Evolutionary conservation across 35 echinoderm and acorn worm species (phyloP).

Genomic region (Apostichopus parvimensis): DNA sequence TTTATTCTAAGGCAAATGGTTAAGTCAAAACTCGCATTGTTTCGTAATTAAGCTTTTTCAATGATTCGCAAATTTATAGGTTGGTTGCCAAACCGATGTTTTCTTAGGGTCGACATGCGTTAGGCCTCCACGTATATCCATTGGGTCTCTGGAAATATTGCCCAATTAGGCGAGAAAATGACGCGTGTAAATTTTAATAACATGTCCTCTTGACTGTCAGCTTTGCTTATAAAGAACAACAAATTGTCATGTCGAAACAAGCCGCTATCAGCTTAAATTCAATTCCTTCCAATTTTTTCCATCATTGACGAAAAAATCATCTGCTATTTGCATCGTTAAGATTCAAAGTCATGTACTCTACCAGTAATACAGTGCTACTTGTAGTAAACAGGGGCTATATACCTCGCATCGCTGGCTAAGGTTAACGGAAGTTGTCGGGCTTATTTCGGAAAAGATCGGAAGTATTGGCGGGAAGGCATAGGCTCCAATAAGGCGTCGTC

Average conservation of each 20-base stretch:
- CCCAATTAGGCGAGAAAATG: background rate
- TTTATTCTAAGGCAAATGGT: too few relatives aligned
- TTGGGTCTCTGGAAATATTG: background rate
- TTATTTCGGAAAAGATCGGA: conserved; percentile 50
- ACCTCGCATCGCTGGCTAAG: conserved; percentile 31
- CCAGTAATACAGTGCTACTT: conserved; percentile 25
- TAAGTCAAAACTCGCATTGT: too few relatives aligned
- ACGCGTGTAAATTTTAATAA: background rate
- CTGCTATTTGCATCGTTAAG: conserved; percentile 30
- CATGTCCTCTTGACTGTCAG: conserved; percentile 5
- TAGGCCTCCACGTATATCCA: background rate
- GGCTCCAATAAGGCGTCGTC: conserved; percentile 61
- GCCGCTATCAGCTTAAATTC: background rate
- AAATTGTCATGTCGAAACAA: conserved; percentile 43
- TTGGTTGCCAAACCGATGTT: background rate
- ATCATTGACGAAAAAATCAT: conserved; percentile 37
- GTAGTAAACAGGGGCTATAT: conserved; percentile 40
- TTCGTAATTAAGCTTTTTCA: too few relatives aligned
- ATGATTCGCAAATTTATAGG: background rate
- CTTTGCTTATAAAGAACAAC: conserved; percentile 18
- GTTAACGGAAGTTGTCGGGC: conserved; percentile 53
- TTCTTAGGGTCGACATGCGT: background rate
- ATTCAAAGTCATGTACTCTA: conserved; percentile 7
- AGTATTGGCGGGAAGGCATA: conserved; percentile 57
- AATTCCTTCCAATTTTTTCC: background rate